Conservation (phyloP, 1,140 invertebrate genomes). For the Rhyzopertha dominica region DNA sequence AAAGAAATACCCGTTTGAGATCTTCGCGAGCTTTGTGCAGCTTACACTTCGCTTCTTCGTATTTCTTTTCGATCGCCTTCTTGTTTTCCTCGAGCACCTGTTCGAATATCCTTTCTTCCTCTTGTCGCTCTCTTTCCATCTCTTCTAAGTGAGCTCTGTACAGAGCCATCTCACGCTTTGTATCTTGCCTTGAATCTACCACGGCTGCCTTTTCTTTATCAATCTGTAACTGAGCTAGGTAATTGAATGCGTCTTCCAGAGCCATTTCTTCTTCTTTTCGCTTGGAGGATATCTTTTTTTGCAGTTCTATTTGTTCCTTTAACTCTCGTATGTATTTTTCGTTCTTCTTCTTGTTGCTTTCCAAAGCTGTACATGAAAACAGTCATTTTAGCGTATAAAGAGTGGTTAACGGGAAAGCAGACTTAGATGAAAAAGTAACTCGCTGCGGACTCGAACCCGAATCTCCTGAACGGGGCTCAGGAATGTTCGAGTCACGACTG, state of each 20-base stretch:
- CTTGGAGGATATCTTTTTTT: conserved; percentile 27
- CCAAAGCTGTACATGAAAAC: conserved; percentile 18
- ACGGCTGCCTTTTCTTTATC: conserved; percentile 30
- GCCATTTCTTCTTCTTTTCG: conserved; percentile 33
- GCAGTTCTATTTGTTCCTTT: conserved; percentile 29
- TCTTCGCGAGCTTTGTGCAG: conserved; percentile 28
- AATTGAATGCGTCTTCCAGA: conserved; percentile 28
- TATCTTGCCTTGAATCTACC: conserved; percentile 18
- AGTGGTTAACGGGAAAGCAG: too few relatives aligned
- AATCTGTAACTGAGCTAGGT: conserved; percentile 28
- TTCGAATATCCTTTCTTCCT: conserved; percentile 32
- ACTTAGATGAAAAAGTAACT: too few relatives aligned
- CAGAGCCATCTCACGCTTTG: conserved; percentile 27
- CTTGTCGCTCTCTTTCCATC: conserved; percentile 25
- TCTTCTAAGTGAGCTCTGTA: conserved; percentile 36
- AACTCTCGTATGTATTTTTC: conserved; percentile 30
- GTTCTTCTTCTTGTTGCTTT: conserved; percentile 23
- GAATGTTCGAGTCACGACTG: too few relatives aligned
- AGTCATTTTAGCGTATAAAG: too few relatives aligned
- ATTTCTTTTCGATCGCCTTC: conserved; percentile 28
- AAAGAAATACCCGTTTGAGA: conserved; percentile 26
- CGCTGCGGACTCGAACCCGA: too few relatives aligned
- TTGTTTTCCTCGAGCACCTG: conserved; percentile 27
- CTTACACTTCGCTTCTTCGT: conserved; percentile 34
- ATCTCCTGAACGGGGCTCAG: too few relatives aligned